Conservation (phyloP, 1,140 invertebrate genomes). For the Saxidomus purpurata region DNA sequence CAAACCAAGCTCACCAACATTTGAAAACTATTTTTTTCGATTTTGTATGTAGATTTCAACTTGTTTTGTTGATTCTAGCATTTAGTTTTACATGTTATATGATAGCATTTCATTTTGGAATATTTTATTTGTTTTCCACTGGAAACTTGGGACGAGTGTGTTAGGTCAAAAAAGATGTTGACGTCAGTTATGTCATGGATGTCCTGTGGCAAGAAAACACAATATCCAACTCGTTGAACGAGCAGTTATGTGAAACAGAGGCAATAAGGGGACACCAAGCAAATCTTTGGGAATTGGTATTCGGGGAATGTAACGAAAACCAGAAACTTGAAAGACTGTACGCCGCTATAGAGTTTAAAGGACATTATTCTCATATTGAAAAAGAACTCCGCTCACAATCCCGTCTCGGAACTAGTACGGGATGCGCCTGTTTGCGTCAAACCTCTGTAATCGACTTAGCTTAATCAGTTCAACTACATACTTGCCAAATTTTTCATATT, state of each 20-base stretch:
- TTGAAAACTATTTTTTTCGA: no score
- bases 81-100: no score
- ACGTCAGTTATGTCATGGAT: background rate
- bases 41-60: no score
- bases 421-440: background rate
- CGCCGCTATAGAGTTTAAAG: background rate
- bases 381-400: background rate
- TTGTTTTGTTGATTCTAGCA: no score
- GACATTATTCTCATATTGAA: background rate
- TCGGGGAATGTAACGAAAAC: background rate
- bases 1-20: background rate
- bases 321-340: background rate
- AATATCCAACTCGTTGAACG: background rate
- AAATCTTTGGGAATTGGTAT: background rate
- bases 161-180: background rate
- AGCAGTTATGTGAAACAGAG: background rate
- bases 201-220: background rate
- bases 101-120: no score
- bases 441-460: no score
- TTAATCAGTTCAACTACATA: no score
- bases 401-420: background rate
- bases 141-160: background rate
- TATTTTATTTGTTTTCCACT: no score
- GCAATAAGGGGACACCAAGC: background rate
- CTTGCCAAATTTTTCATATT: no score